Evolutionary conservation across 2,797 vertebrate genomes (phyloP).

Genomic region (Oreortyx pictus): DNA sequence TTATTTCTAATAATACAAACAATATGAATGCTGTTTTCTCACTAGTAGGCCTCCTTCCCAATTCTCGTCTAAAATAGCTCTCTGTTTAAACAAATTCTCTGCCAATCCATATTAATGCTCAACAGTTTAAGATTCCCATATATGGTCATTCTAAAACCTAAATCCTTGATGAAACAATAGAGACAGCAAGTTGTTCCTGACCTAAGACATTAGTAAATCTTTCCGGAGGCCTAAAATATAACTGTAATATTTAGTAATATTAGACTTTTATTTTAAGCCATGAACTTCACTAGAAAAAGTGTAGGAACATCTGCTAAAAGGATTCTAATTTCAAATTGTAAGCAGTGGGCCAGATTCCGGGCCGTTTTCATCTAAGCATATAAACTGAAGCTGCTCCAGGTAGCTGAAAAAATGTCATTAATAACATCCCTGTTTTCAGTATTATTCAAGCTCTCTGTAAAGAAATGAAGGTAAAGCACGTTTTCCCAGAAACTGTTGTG

Average conservation of each 20-base stretch:
- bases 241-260: conserved; percentile 46
- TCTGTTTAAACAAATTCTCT: conserved; percentile 76
- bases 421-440: conserved; percentile 18
- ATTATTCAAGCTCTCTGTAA: conserved; percentile 25
- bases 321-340: conserved; percentile 29
- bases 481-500: background rate
- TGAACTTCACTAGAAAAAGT: conserved; percentile 25
- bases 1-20: conserved; percentile 48
- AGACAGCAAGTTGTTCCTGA: conserved; percentile 63
- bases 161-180: conserved; percentile 71
- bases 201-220: conserved; percentile 33
- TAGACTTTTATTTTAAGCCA: conserved; percentile 30
- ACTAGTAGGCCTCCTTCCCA: conserved; percentile 65
- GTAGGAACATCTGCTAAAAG: conserved; percentile 21
- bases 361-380: background rate
- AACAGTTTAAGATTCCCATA: conserved; percentile 71
- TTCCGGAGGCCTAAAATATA: conserved; percentile 59
- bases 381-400: background rate
- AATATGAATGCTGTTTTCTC: conserved; percentile 49
- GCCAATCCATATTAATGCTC: conserved; percentile 71
- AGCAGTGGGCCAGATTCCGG: conserved; percentile 19
- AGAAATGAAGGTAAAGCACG: background rate
- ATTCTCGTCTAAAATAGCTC: conserved; percentile 76
- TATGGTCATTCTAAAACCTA: conserved; percentile 68
- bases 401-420: conserved; percentile 17